phyloP scores from a whole-genome alignment of 2,888 invertebrate species.

The Caenorhabditis japonica region DNA sequence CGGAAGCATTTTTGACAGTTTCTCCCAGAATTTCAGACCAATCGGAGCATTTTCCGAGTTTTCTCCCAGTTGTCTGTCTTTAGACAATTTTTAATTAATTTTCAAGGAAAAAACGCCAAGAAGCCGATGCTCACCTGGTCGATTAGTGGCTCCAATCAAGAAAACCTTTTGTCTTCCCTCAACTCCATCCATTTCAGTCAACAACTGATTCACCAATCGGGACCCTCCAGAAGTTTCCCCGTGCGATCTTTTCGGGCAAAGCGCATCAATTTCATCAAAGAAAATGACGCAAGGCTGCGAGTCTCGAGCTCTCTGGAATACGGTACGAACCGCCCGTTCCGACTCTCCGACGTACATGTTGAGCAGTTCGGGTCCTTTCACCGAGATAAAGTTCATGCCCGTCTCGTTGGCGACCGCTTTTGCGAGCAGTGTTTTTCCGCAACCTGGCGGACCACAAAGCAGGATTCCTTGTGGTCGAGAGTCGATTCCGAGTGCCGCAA shows the following conservation, averaged over 20 bases:
- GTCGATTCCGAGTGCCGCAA: constrained; percentile 85
- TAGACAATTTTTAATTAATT: too few species aligned
- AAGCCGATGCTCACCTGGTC: constrained; percentile 82
- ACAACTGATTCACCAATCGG: constrained; percentile 93
- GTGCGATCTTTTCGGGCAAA: constrained; percentile 90
- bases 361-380: constrained; percentile 96
- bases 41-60: too few species aligned
- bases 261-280: constrained; percentile 96
- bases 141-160: constrained; percentile 94
- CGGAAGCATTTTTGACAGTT: too few species aligned
- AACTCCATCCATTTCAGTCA: constrained; percentile 98
- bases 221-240: constrained; percentile 80
- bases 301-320: constrained; percentile 93
- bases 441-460: constrained; percentile 94
- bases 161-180: constrained; percentile 92
- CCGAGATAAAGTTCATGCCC: constrained; percentile 97
- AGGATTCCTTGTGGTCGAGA: constrained; percentile 87
- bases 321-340: constrained; percentile 94
- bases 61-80: too few species aligned
- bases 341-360: constrained; percentile 99
- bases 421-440: constrained; percentile 90
- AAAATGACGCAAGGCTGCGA: constrained; percentile 98
- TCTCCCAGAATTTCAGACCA: too few species aligned
- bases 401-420: constrained; percentile 99
- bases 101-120: too few species aligned